Evolutionary conservation across 37 sponge, comb jelly and placozoan genomes (phyloP), one percentile per base, ranked within the genome.

Genomic region (Geodia barretti): DNA sequence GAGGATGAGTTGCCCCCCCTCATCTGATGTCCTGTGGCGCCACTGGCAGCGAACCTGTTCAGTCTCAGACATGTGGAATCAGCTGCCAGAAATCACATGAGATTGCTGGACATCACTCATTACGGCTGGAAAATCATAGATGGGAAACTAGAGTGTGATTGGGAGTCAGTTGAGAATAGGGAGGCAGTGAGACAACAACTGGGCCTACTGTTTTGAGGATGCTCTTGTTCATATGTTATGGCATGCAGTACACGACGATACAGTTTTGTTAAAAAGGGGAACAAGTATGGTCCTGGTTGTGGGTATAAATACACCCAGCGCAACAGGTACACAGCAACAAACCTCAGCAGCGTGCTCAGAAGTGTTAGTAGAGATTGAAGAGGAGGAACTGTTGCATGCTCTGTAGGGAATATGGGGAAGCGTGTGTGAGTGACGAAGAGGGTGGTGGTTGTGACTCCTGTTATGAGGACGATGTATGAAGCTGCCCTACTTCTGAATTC

Each of bases 1-100:
- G 83, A 82, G 41, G 72, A 72, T 3, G 74, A 82, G 39, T 30
- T 60, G 42, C 33, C 42, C 9, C n/a, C 74, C 83, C 60, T 63
- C 83, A 41, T 68, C 7, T 40, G 71, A 69, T 23, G 71, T 62
- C 19, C 64, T 82, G 3, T 72, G 64, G 64, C 64, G 64, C 31
- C 83, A 82, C 72, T 82, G 83, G 83, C 54, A 60, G 41, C 39
- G 83, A 28, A 33, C 42, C 1, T 82, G 83, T n/a, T 82, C 74
- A 74, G 71, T 82, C 1, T 35, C 64, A 19, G 14, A 72, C 29
- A 61, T 82, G 64, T 82, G 74, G 74, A 32, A 32, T 2, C 64
- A 63, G 74, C 83, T 28, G 32, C 26, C 66, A 35, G 37, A 9
- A 78, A 65, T 35, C 2, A 21, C 4, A 43, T 42, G 33, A 8